Percentiles rank a stretch among this genome's conserved stretches.
Evolutionary conservation across 2,888 invertebrate genomes (phyloP).

Genomic region (Tanypteryx hageni): DNA sequence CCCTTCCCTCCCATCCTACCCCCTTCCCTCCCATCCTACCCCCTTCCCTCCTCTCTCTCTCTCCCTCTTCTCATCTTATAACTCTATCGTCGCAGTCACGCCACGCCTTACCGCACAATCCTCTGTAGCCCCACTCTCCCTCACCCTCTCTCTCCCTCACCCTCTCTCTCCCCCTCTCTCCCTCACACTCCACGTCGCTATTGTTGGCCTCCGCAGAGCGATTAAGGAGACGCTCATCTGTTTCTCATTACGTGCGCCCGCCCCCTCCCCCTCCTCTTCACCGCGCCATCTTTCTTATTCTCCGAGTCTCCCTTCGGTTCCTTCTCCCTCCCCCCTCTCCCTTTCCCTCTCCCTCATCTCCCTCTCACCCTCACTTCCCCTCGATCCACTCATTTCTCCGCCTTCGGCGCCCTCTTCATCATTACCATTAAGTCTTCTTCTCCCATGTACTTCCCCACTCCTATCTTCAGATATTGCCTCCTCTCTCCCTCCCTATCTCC

Average conservation of each 20-base stretch:
- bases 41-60: not conserved
- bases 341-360: not conserved
- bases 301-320: not conserved
- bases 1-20: not conserved
- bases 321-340: not conserved
- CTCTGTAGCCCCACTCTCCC: not conserved
- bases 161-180: not conserved
- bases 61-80: not conserved
- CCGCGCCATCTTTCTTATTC: not conserved
- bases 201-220: constrained; percentile 62
- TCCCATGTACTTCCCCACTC: not conserved
- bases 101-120: constrained; percentile 25
- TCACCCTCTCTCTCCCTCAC: not conserved
- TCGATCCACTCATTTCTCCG: not conserved
- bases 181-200: constrained; percentile 1
- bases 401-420: constrained; percentile 38
- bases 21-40: not conserved
- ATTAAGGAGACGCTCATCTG: constrained; percentile 64
- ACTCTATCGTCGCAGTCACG: constrained; percentile 14
- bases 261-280: not conserved
- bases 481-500: not conserved
- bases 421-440: constrained; percentile 48
- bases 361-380: not conserved
- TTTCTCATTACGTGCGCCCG: constrained; percentile 53
- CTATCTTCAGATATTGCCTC: not conserved